These are phyloP conservation scores for Cyanoliseus patagonus DNA, from an alignment of 2,113 vertebrate genomes.

Conservation along the genomic window DNA sequence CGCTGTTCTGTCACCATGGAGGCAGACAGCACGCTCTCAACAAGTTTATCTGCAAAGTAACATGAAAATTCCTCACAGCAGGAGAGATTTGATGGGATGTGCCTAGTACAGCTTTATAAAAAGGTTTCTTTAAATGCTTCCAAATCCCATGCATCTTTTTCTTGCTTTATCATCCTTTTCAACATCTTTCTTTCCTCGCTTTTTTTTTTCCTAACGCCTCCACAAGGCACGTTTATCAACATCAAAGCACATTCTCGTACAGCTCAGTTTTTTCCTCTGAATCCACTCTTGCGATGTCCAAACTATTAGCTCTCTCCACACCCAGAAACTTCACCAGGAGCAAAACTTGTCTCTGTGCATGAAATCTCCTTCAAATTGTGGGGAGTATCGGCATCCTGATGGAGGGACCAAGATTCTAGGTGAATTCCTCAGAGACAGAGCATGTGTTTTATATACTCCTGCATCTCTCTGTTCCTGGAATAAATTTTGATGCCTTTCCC, in stretches of 20 bases:
- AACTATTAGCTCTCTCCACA: not conserved
- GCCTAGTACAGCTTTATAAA: constrained; percentile 49
- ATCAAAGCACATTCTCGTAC: constrained; percentile 19
- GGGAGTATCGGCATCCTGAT: rapidly evolving
- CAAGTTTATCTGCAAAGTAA: constrained; percentile 68
- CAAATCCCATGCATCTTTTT: constrained; percentile 57
- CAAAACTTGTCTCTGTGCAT: not conserved
- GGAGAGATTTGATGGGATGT: constrained; percentile 33
- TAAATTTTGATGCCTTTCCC: not conserved
- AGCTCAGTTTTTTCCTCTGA: not conserved
- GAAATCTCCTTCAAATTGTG: not conserved
- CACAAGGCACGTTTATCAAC: constrained; percentile 39
- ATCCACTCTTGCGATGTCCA: not conserved
- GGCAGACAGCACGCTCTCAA: constrained; percentile 15
- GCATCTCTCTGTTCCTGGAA: not conserved
- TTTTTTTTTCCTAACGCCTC: constrained; percentile 28
- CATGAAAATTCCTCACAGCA: constrained; percentile 68
- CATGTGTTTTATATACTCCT: not conserved
- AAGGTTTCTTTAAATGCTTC: constrained; percentile 56
- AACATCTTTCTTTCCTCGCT: constrained; percentile 11
- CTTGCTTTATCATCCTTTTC: constrained; percentile 59
- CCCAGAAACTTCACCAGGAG: not conserved
- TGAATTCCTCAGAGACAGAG: not conserved
- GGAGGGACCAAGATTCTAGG: not conserved
- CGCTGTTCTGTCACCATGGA: constrained; percentile 21